Evolutionary conservation across 2,113 vertebrate species (phyloP).

Genomic region (Myotis yumanensis): DNA sequence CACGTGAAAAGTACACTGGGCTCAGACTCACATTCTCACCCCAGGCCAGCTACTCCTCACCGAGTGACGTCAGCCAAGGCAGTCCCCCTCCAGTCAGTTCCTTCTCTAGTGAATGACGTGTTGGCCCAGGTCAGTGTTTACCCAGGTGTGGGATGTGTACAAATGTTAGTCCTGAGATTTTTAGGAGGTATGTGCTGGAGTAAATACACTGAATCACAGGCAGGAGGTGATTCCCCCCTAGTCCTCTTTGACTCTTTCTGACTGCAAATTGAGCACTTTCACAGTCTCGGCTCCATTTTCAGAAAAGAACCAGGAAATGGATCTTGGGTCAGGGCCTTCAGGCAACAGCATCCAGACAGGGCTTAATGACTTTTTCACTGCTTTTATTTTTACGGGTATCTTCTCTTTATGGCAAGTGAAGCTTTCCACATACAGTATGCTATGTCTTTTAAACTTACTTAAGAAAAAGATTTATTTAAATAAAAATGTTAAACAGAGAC

Average conservation of each 20-base stretch:
- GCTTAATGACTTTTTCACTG: background rate
- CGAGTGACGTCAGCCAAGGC: background rate
- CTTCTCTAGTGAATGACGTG: background rate
- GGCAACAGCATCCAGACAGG: background rate
- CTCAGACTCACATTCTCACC: background rate
- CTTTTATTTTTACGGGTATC: background rate
- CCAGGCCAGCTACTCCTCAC: background rate
- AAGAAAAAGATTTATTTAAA: background rate
- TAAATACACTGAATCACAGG: background rate
- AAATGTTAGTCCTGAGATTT: background rate
- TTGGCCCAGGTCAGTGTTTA: background rate
- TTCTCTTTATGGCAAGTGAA: constrained; percentile 19
- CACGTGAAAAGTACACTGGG: background rate
- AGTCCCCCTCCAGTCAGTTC: background rate
- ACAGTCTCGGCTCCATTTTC: constrained; percentile 28
- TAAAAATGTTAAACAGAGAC: background rate
- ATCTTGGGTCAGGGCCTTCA: background rate
- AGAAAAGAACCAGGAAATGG: background rate
- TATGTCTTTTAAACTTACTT: background rate
- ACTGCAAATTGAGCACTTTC: background rate
- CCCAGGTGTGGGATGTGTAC: accelerated
- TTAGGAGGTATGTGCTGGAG: background rate
- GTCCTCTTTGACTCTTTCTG: background rate
- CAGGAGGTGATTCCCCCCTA: background rate
- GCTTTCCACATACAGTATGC: background rate